Evolutionary conservation across 2,113 vertebrate genomes (phyloP).

Genomic region (Donacobius atricapilla): DNA sequence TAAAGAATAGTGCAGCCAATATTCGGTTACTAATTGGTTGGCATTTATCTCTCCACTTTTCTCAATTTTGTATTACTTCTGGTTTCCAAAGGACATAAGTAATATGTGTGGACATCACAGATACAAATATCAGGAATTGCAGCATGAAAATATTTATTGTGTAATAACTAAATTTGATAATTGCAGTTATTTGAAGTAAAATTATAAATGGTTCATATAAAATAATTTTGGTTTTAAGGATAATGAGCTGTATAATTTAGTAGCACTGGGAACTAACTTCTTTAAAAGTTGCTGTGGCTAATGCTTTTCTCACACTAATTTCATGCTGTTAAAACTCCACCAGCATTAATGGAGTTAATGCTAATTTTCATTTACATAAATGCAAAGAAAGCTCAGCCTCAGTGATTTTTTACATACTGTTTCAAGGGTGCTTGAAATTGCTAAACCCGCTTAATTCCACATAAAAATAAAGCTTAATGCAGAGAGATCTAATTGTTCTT

Average conservation of each 20-base stretch:
- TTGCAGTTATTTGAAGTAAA: slow-evolving; percentile 23
- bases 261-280: neutral
- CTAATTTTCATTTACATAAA: slow-evolving; percentile 1
- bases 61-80: neutral
- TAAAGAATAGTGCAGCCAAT: neutral
- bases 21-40: neutral
- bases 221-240: neutral
- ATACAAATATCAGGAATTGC: neutral
- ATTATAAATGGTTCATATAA: neutral
- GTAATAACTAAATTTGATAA: neutral
- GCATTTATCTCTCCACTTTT: neutral
- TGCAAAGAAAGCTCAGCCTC: neutral
- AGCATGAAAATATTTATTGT: neutral
- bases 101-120: neutral
- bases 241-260: slow-evolving; percentile 13
- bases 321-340: slow-evolving; percentile 11
- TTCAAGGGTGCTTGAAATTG: slow-evolving; percentile 3
- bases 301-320: slow-evolving; percentile 19
- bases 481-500: slow-evolving; percentile 2
- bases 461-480: neutral
- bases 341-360: slow-evolving; percentile 33
- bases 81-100: neutral
- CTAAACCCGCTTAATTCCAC: neutral
- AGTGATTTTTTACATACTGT: neutral
- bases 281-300: slow-evolving; percentile 18